phyloP scores from a whole-genome alignment of 2,888 invertebrate species.

The Proisotoma minuta region DNA sequence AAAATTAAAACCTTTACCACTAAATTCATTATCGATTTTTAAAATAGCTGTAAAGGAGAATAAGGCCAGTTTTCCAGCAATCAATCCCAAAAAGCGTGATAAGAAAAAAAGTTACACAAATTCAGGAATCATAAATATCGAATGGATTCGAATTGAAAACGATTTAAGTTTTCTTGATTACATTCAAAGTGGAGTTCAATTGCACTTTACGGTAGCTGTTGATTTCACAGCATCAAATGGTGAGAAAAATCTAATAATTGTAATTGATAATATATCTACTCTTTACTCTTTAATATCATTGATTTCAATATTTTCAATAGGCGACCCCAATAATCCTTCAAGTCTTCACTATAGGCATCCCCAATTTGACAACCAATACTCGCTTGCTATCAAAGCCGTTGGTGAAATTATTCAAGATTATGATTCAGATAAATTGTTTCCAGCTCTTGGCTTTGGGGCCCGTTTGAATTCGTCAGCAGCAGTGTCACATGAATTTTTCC shows the following conservation, averaged over 20 bases:
- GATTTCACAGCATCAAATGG: constrained; percentile 51
- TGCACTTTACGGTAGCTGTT: constrained; percentile 51
- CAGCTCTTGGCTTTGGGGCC: constrained; percentile 50
- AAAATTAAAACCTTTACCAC: neutral
- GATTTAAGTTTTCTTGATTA: constrained; percentile 54
- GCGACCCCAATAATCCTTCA: constrained; percentile 48
- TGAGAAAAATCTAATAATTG: neutral
- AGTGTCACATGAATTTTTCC: constrained; percentile 53
- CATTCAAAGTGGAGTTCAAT: constrained; percentile 52
- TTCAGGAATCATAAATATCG: constrained; percentile 55
- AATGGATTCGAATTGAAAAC: constrained; percentile 43
- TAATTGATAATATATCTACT: no score
- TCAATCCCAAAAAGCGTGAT: constrained; percentile 53
- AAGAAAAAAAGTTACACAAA: constrained; percentile 55
- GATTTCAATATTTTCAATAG: constrained; percentile 9
- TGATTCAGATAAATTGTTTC: constrained; percentile 46
- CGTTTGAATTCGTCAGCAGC: constrained; percentile 52
- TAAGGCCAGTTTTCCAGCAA: constrained; percentile 49
- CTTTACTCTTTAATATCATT: no score
- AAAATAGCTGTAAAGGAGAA: constrained; percentile 40
- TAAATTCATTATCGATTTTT: neutral
- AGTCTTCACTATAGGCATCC: constrained; percentile 52
- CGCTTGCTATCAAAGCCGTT: constrained; percentile 53
- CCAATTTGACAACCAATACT: constrained; percentile 54
- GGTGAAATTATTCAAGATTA: constrained; percentile 54